Evolutionary conservation across 2,888 invertebrate genomes (phyloP).

Genomic region (Heliconius ethilla): DNA sequence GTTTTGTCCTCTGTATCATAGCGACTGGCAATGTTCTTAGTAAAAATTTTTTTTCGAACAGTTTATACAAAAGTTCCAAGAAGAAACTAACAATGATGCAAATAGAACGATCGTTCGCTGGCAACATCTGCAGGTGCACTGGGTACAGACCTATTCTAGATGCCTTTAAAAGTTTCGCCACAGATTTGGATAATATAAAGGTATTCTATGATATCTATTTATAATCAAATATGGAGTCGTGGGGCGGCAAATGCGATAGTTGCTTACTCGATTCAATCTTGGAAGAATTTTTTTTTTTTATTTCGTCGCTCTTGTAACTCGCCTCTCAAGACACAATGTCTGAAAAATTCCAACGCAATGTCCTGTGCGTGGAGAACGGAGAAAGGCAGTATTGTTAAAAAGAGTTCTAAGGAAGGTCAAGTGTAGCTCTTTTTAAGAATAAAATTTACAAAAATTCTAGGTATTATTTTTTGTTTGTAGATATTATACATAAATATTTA

Average conservation of each 20-base stretch:
- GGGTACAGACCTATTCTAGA: slow-evolving; percentile 90
- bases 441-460: no score
- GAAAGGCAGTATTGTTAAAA: no score
- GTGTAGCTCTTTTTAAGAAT: no score
- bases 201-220: slow-evolving; percentile 43
- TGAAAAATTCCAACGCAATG: no score
- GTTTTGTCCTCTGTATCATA: no score
- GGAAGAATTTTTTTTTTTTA: not conserved
- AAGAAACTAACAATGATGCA: slow-evolving; percentile 81
- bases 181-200: slow-evolving; percentile 79
- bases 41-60: slow-evolving; percentile 48
- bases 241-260: not conserved
- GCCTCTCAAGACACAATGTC: no score
- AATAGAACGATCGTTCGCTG: slow-evolving; percentile 88
- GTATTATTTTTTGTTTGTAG: no score
- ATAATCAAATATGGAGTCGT: not conserved
- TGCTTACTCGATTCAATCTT: not conserved
- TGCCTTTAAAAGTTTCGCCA: slow-evolving; percentile 88
- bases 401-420: no score
- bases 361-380: no score
- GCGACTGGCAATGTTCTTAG: no score
- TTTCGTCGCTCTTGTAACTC: not conserved
- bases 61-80: slow-evolving; percentile 72
- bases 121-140: slow-evolving; percentile 91
- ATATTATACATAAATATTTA: no score